Percentiles rank a stretch among this genome's conserved stretches.
These are phyloP conservation scores for Leptopilina myrica DNA, from an alignment of 2,888 invertebrate species.

Conservation along the genomic window DNA sequence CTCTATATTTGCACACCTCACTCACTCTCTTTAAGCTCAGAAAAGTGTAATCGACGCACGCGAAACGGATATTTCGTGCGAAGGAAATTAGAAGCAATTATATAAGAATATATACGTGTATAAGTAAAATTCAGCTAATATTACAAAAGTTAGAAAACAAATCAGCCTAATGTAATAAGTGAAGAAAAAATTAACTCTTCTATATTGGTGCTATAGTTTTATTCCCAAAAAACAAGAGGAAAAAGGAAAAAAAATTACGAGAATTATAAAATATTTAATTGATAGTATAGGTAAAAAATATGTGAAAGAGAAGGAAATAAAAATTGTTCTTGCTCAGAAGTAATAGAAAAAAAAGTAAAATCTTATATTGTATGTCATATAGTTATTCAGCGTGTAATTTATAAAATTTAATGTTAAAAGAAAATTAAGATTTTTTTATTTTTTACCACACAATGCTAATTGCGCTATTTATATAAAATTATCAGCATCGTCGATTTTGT, in stretches of 20 bases:
- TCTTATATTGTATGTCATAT: slow-evolving; percentile 2
- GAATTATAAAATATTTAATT: not conserved
- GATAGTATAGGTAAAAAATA: not conserved
- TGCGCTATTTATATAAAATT: not conserved
- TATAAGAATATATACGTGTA: not conserved
- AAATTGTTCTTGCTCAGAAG: slow-evolving; percentile 32
- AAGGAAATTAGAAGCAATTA: slow-evolving; percentile 11
- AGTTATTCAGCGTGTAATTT: slow-evolving; percentile 10
- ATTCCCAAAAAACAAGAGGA: not conserved
- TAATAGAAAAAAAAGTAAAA: slow-evolving; percentile 2
- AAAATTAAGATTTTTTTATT: slow-evolving; percentile 21
- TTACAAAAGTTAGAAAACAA: slow-evolving; percentile 20
- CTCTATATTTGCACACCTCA: not conserved
- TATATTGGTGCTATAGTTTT: too few relatives aligned
- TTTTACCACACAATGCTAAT: slow-evolving; percentile 17
- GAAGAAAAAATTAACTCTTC: not conserved
- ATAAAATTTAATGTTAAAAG: slow-evolving; percentile 6
- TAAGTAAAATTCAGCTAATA: slow-evolving; percentile 26
- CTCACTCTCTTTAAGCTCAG: not conserved
- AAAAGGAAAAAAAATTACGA: not conserved
- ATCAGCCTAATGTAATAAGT: not conserved
- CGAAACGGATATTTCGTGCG: not conserved
- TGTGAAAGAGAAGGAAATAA: not conserved
- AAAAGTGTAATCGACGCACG: slow-evolving; percentile 28
- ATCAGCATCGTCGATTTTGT: not conserved